Percentiles rank a stretch among this genome's conserved stretches.
Evolutionary conservation across 2,113 vertebrate genomes (phyloP).

Genomic region (Pangasianodon hypophthalmus): DNA sequence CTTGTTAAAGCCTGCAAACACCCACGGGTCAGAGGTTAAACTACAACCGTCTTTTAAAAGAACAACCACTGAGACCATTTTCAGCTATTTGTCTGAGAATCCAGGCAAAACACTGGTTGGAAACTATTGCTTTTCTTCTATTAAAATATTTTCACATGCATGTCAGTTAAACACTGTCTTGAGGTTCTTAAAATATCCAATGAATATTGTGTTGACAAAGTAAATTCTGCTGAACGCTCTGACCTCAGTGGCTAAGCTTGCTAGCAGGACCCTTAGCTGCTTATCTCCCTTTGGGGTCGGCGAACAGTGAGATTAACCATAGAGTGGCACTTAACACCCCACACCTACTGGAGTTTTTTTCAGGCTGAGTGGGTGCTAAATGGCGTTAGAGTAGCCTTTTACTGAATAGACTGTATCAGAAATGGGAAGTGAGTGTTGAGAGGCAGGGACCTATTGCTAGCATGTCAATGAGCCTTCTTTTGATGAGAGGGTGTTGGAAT

Average conservation of each 20-base stretch:
- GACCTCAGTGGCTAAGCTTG: not conserved
- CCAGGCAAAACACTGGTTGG: not conserved
- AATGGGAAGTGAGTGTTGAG: conserved; percentile 53
- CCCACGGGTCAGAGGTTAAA: conserved; percentile 66
- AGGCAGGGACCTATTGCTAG: conserved; percentile 36
- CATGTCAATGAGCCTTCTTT: conserved; percentile 52
- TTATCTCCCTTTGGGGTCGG: conserved; percentile 47
- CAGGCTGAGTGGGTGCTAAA: conserved; percentile 50
- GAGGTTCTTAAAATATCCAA: not conserved
- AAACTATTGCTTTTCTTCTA: not conserved
- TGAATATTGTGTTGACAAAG: not conserved
- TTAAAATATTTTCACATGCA: not conserved
- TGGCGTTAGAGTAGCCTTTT: conserved; percentile 47
- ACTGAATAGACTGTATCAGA: conserved; percentile 59
- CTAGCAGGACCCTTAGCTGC: conserved; percentile 32
- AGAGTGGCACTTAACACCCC: conserved; percentile 65
- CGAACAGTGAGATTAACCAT: conserved; percentile 60
- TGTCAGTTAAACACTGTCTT: not conserved
- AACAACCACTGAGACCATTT: conserved; percentile 39
- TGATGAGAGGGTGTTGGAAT: conserved; percentile 53
- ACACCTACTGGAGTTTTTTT: conserved; percentile 50
- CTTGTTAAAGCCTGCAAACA: conserved; percentile 72
- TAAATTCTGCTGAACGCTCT: not conserved
- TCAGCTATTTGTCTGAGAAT: conserved; percentile 19
- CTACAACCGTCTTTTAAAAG: conserved; percentile 66